These are phyloP conservation scores for Deroplatys truncata DNA, from an alignment of 2,888 invertebrate genomes.

Conservation along the genomic window DNA sequence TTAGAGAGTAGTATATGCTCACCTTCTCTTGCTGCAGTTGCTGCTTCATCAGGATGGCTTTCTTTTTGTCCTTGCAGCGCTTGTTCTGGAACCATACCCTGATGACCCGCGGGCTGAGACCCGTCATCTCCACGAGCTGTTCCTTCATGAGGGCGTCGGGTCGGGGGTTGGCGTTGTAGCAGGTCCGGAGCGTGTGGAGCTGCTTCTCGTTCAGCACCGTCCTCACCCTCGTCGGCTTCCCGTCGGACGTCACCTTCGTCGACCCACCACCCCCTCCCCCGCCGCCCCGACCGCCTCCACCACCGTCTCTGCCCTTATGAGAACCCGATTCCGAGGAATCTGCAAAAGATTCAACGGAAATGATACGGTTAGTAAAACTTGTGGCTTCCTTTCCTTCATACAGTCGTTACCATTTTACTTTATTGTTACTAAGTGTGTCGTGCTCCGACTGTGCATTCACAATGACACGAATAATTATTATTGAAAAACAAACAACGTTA, in stretches of 20 bases:
- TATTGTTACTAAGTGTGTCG: too few relatives aligned
- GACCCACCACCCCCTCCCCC: constrained; percentile 40
- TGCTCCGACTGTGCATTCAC: too few relatives aligned
- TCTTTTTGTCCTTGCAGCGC: constrained; percentile 96
- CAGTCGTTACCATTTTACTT: too few relatives aligned
- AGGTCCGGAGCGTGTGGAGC: constrained; percentile 92
- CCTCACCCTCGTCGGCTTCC: constrained; percentile 96
- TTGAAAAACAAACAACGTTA: too few relatives aligned
- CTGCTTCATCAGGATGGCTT: constrained; percentile 93
- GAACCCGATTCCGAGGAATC: constrained; percentile 92
- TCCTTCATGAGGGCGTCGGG: constrained; percentile 99
- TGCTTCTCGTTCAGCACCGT: constrained; percentile 99
- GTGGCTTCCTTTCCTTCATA: too few relatives aligned
- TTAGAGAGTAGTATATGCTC: too few relatives aligned
- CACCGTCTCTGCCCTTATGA: constrained; percentile 67
- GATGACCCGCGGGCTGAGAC: constrained; percentile 94
- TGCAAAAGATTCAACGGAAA: constrained; percentile 44
- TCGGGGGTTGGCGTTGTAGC: constrained; percentile 95
- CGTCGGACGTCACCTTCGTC: constrained; percentile 56
- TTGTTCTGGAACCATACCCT: constrained; percentile 99
- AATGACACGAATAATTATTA: too few relatives aligned
- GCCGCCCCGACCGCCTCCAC: constrained; percentile 41
- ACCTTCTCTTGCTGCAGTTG: constrained; percentile 98
- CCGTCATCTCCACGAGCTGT: constrained; percentile 98
- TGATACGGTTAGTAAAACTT: too few relatives aligned